Conservation (phyloP, 2,797 vertebrate genomes). For the Carcharodon carcharias region DNA sequence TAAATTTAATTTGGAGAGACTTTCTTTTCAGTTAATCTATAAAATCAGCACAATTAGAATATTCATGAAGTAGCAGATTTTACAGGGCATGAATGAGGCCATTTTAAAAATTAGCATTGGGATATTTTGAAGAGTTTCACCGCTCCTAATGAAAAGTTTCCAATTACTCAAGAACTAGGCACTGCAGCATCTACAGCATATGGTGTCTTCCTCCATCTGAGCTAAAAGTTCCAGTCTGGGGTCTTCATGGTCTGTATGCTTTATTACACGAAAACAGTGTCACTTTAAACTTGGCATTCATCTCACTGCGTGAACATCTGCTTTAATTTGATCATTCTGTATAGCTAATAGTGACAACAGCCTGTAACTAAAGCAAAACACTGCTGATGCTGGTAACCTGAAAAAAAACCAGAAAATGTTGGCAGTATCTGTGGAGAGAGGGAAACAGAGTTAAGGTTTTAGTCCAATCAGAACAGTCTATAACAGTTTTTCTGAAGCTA, state of each 20-base stretch:
- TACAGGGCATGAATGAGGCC: neutral
- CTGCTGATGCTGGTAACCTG: neutral
- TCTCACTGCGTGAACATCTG: neutral
- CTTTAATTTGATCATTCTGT: neutral
- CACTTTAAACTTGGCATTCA: neutral
- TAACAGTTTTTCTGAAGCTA: neutral
- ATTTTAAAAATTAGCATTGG: neutral
- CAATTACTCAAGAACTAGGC: neutral
- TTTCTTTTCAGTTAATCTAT: neutral
- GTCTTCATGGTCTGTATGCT: neutral
- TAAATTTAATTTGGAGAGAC: neutral
- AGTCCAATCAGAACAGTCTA: neutral
- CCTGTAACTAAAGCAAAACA: neutral
- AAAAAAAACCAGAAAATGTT: neutral
- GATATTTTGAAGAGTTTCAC: neutral
- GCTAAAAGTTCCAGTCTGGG: neutral
- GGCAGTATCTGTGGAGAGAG: neutral
- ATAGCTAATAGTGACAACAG: neutral
- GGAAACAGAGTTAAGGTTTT: neutral
- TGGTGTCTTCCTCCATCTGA: neutral
- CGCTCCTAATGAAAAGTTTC: neutral
- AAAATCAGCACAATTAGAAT: neutral
- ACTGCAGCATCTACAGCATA: neutral
- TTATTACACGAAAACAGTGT: neutral
- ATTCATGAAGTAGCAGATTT: neutral